phyloP scores from a whole-genome alignment of 2,797 vertebrate species.

The Microcaecilia unicolor region DNA sequence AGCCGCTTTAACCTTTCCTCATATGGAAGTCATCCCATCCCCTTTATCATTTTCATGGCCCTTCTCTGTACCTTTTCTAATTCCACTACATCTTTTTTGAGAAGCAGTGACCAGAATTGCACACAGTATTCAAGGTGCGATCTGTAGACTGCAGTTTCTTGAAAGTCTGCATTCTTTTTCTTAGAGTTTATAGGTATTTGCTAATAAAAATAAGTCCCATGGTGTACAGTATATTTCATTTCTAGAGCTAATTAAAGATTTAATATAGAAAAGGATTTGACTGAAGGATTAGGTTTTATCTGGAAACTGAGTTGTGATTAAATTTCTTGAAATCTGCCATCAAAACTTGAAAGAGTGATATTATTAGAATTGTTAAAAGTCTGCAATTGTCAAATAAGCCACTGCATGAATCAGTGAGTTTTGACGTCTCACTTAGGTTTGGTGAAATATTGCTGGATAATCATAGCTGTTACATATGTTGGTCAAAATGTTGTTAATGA shows the following conservation, averaged over 20 bases:
- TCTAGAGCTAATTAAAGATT: conserved; percentile 5
- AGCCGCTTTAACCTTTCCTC: no score
- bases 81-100: no score
- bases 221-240: no score
- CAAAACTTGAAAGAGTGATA: not conserved
- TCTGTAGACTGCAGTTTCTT: not conserved
- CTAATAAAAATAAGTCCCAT: not conserved
- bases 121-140: no score
- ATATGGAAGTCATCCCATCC: no score
- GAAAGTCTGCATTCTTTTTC: not conserved
- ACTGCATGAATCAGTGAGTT: not conserved
- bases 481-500: no score
- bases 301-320: not conserved
- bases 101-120: no score
- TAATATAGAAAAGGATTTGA: no score
- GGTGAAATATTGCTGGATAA: not conserved
- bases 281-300: conserved; percentile 11
- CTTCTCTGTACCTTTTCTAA: no score
- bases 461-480: no score
- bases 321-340: conserved; percentile 8
- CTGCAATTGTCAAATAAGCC: not conserved
- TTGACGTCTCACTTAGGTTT: not conserved
- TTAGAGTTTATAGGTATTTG: not conserved
- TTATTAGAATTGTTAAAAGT: not conserved
- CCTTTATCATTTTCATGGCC: no score